Percentiles rank a stretch among this genome's conserved stretches.
phyloP scores from a whole-genome alignment of 2,113 vertebrate genomes.

The Dicaeum eximium region DNA sequence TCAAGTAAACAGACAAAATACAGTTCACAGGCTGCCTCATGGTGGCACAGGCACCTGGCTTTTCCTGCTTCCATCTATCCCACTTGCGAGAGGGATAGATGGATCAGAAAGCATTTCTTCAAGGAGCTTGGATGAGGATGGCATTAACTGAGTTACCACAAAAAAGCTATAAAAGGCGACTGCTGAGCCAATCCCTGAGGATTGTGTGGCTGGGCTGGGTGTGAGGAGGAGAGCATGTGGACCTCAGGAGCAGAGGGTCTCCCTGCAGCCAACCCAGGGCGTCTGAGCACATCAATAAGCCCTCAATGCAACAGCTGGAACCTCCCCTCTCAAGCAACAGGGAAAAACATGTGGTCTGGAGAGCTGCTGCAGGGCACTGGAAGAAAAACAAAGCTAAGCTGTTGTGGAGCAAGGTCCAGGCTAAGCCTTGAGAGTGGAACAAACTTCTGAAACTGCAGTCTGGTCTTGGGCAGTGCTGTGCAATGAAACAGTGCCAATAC shows the following conservation, averaged over 20 bases:
- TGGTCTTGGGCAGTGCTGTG: not conserved
- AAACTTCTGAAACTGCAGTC: not conserved
- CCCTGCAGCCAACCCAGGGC: not conserved
- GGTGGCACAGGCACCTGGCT: slow-evolving; percentile 68
- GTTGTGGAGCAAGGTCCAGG: not conserved
- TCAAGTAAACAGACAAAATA: slow-evolving; percentile 79
- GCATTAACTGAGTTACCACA: not conserved
- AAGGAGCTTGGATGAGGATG: not conserved
- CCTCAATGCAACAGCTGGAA: not conserved
- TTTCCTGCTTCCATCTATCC: slow-evolving; percentile 28
- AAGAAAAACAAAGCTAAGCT: not conserved
- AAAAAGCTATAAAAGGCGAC: not conserved
- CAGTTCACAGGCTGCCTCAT: slow-evolving; percentile 69
- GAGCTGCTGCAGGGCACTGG: not conserved
- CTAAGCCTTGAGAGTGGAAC: not conserved
- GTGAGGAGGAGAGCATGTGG: not conserved
- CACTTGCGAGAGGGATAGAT: not conserved
- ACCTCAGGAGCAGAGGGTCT: not conserved
- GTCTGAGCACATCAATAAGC: not conserved
- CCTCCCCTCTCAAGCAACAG: not conserved
- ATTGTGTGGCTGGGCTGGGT: not conserved
- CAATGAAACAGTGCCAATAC: not conserved
- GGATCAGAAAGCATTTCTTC: not conserved
- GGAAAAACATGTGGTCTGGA: not conserved
- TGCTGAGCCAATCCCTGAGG: not conserved